A percentile compares a stretch with the other conserved stretches of the same genome.
phyloP scores from a whole-genome alignment of 2,888 invertebrate species.

The Thera obeliscata region DNA sequence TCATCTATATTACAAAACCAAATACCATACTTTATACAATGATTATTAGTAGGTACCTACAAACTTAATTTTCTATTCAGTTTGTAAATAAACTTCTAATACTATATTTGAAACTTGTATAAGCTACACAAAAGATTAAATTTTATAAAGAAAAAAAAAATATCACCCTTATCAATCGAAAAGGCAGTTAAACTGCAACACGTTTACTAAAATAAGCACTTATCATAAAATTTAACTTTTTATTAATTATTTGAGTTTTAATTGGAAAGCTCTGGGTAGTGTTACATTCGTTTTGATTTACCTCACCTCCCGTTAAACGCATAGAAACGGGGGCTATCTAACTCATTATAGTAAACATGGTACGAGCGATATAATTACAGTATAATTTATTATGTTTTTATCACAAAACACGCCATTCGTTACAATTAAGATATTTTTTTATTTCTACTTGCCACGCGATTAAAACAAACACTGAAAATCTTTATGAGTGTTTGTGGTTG shows the following conservation, averaged over 20 bases:
- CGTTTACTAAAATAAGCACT: background rate
- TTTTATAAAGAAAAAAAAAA: too few relatives aligned
- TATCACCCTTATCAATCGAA: background rate
- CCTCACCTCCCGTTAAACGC: slow-evolving; percentile 34
- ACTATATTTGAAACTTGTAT: too few relatives aligned
- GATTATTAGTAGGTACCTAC: too few relatives aligned
- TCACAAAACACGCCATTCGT: slow-evolving; percentile 75
- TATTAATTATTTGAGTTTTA: slow-evolving; percentile 15
- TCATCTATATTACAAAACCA: too few relatives aligned
- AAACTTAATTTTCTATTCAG: too few relatives aligned
- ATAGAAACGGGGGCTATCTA: slow-evolving; percentile 62
- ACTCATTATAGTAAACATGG: slow-evolving; percentile 77
- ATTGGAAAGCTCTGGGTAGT: slow-evolving; percentile 12
- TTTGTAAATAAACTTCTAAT: too few relatives aligned
- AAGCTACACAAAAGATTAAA: too few relatives aligned
- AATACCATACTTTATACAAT: too few relatives aligned
- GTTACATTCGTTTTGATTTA: slow-evolving; percentile 28
- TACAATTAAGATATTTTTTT: slow-evolving; percentile 79
- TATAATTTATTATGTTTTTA: slow-evolving; percentile 72
- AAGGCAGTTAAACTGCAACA: background rate
- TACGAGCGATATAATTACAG: slow-evolving; percentile 72
- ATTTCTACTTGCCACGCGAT: slow-evolving; percentile 75
- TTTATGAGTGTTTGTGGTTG: slow-evolving; percentile 34
- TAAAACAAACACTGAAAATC: slow-evolving; percentile 47
- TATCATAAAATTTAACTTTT: slow-evolving; percentile 9